A percentile compares a stretch with the other conserved stretches of the same genome.
Evolutionary conservation across 2,888 invertebrate species (phyloP).

Genomic region (Ophion costatus): DNA sequence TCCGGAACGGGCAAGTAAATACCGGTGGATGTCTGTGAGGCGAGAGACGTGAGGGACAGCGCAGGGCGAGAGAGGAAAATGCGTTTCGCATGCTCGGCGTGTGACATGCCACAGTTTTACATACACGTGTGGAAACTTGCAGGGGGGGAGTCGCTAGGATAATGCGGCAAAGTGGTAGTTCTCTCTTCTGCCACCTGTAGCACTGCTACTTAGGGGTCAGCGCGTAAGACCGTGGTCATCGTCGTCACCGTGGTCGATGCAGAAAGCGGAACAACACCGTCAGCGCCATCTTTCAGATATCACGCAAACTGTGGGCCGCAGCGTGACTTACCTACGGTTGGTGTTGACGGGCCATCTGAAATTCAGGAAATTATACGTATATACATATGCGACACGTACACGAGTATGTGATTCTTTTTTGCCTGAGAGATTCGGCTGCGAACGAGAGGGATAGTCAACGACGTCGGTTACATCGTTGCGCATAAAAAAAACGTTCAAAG

Average conservation of each 20-base stretch:
- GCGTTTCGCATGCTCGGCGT: neutral
- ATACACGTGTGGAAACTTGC: no score
- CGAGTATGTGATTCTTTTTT: constrained; percentile 63
- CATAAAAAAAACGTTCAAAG: constrained; percentile 10
- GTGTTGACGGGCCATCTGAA: constrained; percentile 44
- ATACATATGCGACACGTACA: constrained; percentile 44
- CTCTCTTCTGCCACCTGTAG: no score
- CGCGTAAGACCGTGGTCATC: no score
- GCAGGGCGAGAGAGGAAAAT: neutral
- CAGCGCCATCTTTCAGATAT: neutral
- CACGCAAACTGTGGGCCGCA: no score
- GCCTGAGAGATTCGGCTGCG: constrained; percentile 16
- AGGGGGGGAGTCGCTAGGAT: no score
- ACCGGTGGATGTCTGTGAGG: neutral
- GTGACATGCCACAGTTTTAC: neutral
- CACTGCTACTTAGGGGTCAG: no score
- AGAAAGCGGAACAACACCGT: neutral
- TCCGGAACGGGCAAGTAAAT: neutral
- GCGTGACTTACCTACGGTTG: neutral
- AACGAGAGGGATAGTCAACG: constrained; percentile 28
- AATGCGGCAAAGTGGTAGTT: no score
- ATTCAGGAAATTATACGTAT: neutral
- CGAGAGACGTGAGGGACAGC: neutral
- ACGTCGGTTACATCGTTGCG: constrained; percentile 35
- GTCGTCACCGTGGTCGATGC: neutral